Evolutionary conservation across 2,888 invertebrate genomes (phyloP).

Genomic region (Notodonta ziczac): DNA sequence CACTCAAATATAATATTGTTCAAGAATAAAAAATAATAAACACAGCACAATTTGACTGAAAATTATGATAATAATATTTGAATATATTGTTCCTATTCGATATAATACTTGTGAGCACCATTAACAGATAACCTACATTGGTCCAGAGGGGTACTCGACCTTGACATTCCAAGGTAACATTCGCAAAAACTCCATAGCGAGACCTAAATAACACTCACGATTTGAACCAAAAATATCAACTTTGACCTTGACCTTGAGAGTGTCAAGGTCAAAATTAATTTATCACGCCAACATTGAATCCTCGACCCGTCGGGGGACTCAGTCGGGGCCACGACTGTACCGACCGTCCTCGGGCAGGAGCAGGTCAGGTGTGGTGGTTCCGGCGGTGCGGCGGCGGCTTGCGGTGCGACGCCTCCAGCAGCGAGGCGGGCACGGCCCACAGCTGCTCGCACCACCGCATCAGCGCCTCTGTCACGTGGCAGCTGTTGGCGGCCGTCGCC

Average conservation of each 20-base stretch:
- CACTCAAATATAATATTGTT: constrained; percentile 61
- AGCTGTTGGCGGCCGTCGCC: constrained; percentile 94
- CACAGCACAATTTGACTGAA: constrained; percentile 74
- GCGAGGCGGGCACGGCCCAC: constrained; percentile 91
- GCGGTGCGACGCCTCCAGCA: constrained; percentile 84
- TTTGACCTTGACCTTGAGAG: constrained; percentile 39
- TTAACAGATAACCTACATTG: constrained; percentile 20
- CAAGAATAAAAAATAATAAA: constrained; percentile 59
- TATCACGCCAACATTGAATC: constrained; percentile 14
- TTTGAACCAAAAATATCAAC: constrained; percentile 24
- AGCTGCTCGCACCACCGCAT: constrained; percentile 91
- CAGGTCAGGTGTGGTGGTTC: constrained; percentile 62
- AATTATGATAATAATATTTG: constrained; percentile 27
- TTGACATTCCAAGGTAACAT: not conserved
- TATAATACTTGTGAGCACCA: constrained; percentile 53
- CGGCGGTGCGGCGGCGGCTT: constrained; percentile 68
- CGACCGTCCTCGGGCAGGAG: not conserved
- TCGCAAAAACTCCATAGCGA: not conserved
- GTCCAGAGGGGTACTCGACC: constrained; percentile 14
- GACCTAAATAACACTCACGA: constrained; percentile 9
- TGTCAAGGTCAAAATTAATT: constrained; percentile 34
- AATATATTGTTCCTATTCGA: constrained; percentile 41
- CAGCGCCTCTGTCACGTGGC: constrained; percentile 92
- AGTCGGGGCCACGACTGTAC: constrained; percentile 9
- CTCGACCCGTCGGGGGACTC: constrained; percentile 7